Conservation (phyloP, 2,888 invertebrate species). For the Deroplatys truncata region DNA sequence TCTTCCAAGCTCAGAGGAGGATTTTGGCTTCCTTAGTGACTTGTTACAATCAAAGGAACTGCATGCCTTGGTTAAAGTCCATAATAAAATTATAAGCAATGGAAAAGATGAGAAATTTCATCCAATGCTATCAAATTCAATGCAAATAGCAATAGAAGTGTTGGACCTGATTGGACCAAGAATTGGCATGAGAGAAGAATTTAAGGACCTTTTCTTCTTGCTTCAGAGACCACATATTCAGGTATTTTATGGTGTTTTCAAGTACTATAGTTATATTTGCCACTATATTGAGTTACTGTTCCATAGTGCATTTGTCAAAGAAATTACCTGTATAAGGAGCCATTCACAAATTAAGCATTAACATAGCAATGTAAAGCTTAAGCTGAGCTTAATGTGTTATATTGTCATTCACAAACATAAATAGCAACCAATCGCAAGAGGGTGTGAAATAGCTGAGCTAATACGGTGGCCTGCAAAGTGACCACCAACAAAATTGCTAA, state of each 20-base stretch:
- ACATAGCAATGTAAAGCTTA: too few species aligned
- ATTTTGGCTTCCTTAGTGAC: constrained; percentile 79
- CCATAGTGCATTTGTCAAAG: not conserved
- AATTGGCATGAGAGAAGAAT: constrained; percentile 64
- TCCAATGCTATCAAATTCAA: constrained; percentile 78
- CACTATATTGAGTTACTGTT: not conserved
- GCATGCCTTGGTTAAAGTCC: constrained; percentile 85
- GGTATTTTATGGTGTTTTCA: constrained; percentile 47
- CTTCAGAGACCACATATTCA: constrained; percentile 84
- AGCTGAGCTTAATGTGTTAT: too few species aligned
- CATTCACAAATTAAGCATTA: too few species aligned
- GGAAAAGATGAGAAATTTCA: constrained; percentile 80
- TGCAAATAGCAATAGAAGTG: constrained; percentile 75
- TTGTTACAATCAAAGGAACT: constrained; percentile 82
- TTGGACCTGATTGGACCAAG: constrained; percentile 69
- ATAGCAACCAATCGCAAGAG: too few species aligned
- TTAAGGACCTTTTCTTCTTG: constrained; percentile 73
- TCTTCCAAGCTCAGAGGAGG: constrained; percentile 73
- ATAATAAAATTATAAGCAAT: constrained; percentile 81
- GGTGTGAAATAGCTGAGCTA: too few species aligned
- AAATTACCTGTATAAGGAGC: too few species aligned
- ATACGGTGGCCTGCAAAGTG: too few species aligned
- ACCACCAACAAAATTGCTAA: too few species aligned
- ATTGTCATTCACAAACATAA: too few species aligned
- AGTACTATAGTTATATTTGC: constrained; percentile 28